phyloP scores from a whole-genome alignment of 2,888 invertebrate genomes.

The Brenthis hecate region DNA sequence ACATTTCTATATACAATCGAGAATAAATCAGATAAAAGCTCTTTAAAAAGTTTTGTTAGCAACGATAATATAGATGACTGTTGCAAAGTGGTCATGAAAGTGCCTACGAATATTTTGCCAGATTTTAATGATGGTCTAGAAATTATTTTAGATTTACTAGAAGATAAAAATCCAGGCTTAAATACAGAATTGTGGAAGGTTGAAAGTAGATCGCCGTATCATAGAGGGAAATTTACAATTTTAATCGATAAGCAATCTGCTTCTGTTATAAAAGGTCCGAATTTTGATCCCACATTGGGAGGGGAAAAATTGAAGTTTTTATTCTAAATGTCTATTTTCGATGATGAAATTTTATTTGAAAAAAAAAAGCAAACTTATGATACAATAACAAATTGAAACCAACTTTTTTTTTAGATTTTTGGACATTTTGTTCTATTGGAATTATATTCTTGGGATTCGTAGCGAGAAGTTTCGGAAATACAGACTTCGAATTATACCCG shows the following conservation, averaged over 20 bases:
- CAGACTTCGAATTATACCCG: too few species aligned
- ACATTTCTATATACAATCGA: constrained; percentile 29
- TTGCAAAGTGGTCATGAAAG: constrained; percentile 59
- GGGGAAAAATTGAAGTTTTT: constrained; percentile 64
- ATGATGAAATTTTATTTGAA: neutral
- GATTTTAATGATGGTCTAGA: constrained; percentile 66
- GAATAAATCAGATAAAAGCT: constrained; percentile 44
- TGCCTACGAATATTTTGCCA: constrained; percentile 60
- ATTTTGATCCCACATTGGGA: constrained; percentile 61
- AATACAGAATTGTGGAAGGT: constrained; percentile 69
- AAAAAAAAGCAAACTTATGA: too few species aligned
- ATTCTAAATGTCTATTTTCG: constrained; percentile 46
- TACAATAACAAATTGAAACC: too few species aligned
- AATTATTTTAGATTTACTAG: constrained; percentile 65
- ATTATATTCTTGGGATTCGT: too few species aligned
- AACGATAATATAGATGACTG: constrained; percentile 40
- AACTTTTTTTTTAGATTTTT: too few species aligned
- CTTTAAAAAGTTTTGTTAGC: constrained; percentile 19
- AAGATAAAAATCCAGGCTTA: constrained; percentile 69
- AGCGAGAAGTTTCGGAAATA: too few species aligned
- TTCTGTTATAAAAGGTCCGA: constrained; percentile 53
- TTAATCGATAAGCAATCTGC: constrained; percentile 64
- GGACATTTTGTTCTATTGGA: too few species aligned
- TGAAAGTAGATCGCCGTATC: constrained; percentile 51
- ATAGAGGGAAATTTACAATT: constrained; percentile 60